These are phyloP conservation scores for Raja brachyura DNA, from an alignment of 2,113 vertebrate genomes.

Conservation along the genomic window DNA sequence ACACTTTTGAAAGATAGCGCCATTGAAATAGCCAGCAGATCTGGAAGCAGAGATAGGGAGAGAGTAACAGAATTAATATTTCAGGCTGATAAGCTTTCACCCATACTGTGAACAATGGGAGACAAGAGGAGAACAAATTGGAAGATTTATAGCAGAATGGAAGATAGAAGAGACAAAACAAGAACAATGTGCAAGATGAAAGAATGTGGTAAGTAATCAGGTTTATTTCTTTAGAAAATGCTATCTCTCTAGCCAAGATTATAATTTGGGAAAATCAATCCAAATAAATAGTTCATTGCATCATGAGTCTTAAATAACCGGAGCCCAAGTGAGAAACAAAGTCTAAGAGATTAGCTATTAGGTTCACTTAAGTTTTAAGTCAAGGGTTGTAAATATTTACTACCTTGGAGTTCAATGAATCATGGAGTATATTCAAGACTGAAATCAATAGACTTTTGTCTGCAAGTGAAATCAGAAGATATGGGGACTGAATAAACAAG, in stretches of 20 bases:
- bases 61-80: too few species aligned
- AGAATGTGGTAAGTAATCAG: neutral
- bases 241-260: neutral
- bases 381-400: too few species aligned
- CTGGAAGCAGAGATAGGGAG: too few species aligned
- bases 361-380: too few species aligned
- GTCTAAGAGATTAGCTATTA: neutral
- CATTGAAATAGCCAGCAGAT: too few species aligned
- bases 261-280: too few species aligned
- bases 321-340: neutral
- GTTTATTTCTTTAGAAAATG: neutral
- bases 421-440: too few species aligned
- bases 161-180: neutral
- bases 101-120: neutral
- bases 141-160: neutral
- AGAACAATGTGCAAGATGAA: neutral
- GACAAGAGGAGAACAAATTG: neutral
- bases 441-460: too few species aligned
- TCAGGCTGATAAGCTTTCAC: neutral
- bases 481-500: too few species aligned
- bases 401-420: too few species aligned
- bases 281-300: neutral
- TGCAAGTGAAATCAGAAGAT: too few species aligned
- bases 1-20: neutral
- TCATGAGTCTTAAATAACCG: neutral